Evolutionary conservation across 2,888 invertebrate species (phyloP), one percentile per base, ranked within the genome.

Genomic region (Micropterix aruncella): DNA sequence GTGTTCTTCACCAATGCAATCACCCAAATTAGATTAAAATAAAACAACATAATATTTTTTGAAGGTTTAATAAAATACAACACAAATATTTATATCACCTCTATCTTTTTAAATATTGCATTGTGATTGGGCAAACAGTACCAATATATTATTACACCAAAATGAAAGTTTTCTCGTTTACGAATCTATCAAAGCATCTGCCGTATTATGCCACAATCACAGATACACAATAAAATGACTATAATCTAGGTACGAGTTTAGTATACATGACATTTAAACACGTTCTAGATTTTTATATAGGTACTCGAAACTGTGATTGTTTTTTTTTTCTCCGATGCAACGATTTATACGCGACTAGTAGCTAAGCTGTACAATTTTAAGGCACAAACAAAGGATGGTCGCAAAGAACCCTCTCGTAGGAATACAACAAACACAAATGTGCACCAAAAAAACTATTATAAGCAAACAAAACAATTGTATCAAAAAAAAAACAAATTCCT

Each of bases 341-440:
- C 5, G 5, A 27, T 12, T 7, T 46, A 44, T 43, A 50, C 49
- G 49, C 47, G 43, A 47, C 48, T 49, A 49, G 46, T 45, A 43
- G 44, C 15, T 18, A 50, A 48, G 50, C 50, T 50, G 45, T 46
- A 48, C 46, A 47, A 44, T 44, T n/a, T n/a, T 53, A 53, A 53
- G 53, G 53, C 53, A 53, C 53, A 49, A 53, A 52, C 48, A 50
- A 52, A 48, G 52, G 52, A 52, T 52, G 53, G 51, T 49, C 43
- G 47, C 44, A 41, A 39, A 7, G 42, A 48, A 48, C 47, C 47
- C 46, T 44, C 41, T 49, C 42, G 19, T 46, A 48, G 40, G 46
- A 47, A 44, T 17, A 44, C 38, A 44, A 16, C 18, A 42, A 42
- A 36, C 18, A 42, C 42, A 42, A 37, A 42, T 19, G 16, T 37